These are phyloP conservation scores for Myotis daubentonii DNA, from an alignment of 2,797 vertebrate species.

Conservation along the genomic window DNA sequence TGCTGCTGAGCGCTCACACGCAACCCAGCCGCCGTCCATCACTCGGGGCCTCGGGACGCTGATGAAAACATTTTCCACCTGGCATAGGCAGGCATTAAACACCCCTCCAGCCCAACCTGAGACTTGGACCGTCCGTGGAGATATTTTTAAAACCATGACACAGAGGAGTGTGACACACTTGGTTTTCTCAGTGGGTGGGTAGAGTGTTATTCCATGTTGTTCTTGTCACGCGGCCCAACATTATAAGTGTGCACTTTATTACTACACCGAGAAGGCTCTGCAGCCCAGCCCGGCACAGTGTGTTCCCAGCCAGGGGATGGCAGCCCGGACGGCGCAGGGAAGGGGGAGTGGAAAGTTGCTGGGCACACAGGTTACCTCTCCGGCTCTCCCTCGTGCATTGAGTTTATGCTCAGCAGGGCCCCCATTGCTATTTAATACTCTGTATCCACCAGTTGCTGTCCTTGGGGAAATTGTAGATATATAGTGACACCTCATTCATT, in stretches of 20 bases:
- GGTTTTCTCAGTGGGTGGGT: constrained; percentile 87
- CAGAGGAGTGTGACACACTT: constrained; percentile 85
- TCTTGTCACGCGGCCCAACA: constrained; percentile 86
- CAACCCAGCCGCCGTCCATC: constrained; percentile 55
- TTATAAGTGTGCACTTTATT: constrained; percentile 76
- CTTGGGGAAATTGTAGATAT: background rate
- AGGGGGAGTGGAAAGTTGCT: background rate
- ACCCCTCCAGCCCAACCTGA: constrained; percentile 74
- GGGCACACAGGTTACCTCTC: background rate
- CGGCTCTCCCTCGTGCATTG: fast-evolving
- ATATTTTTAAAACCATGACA: constrained; percentile 87
- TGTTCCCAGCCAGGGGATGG: constrained; percentile 31
- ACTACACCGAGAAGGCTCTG: constrained; percentile 18
- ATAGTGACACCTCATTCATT: background rate
- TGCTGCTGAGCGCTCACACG: fast-evolving
- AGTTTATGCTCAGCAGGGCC: background rate
- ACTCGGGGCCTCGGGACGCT: constrained; percentile 50
- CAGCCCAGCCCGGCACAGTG: constrained; percentile 43
- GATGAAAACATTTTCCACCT: constrained; percentile 84
- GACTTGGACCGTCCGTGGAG: constrained; percentile 60
- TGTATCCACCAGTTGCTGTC: background rate
- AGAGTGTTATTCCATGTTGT: constrained; percentile 82
- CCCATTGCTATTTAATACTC: background rate
- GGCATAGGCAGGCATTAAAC: constrained; percentile 70
- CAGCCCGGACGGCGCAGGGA: background rate